Conservation (phyloP, 2,888 invertebrate genomes). For the Xestia sexstrigata region DNA sequence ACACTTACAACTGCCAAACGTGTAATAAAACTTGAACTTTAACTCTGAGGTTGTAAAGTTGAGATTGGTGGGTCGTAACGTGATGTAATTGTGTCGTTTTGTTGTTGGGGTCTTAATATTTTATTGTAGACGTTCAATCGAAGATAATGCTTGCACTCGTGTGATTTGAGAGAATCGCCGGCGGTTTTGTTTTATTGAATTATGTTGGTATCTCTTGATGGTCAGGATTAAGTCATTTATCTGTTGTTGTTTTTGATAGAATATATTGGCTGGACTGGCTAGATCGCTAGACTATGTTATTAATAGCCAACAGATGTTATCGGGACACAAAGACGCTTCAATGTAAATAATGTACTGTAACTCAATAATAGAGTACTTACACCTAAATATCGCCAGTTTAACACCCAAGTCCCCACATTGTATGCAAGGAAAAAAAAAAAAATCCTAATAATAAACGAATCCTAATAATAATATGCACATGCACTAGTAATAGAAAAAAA, state of each 20-base stretch:
- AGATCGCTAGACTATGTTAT: slow-evolving; percentile 33
- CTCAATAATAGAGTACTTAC: not conserved
- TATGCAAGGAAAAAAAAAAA: no score
- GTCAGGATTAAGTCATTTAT: slow-evolving; percentile 55
- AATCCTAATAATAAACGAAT: not conserved
- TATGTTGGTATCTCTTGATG: slow-evolving; percentile 69
- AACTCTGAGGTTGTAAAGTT: slow-evolving; percentile 60
- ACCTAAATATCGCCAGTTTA: not conserved
- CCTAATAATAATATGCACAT: not conserved
- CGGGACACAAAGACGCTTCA: not conserved
- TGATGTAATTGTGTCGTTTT: slow-evolving; percentile 72
- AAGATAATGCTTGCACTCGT: slow-evolving; percentile 88
- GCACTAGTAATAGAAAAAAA: not conserved
- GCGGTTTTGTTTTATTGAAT: slow-evolving; percentile 86
- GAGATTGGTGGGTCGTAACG: slow-evolving; percentile 60
- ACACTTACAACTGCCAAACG: slow-evolving; percentile 68
- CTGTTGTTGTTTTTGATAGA: slow-evolving; percentile 37
- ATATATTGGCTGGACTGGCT: slow-evolving; percentile 13
- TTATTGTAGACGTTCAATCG: slow-evolving; percentile 81
- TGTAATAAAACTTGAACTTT: slow-evolving; percentile 71
- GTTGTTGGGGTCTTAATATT: slow-evolving; percentile 54
- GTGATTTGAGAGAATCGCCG: slow-evolving; percentile 88
- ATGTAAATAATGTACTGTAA: not conserved
- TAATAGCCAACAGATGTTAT: slow-evolving; percentile 19
- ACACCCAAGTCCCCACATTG: not conserved